phyloP scores from a whole-genome alignment of 2,113 vertebrate genomes.

The Xenopus laevis region DNA sequence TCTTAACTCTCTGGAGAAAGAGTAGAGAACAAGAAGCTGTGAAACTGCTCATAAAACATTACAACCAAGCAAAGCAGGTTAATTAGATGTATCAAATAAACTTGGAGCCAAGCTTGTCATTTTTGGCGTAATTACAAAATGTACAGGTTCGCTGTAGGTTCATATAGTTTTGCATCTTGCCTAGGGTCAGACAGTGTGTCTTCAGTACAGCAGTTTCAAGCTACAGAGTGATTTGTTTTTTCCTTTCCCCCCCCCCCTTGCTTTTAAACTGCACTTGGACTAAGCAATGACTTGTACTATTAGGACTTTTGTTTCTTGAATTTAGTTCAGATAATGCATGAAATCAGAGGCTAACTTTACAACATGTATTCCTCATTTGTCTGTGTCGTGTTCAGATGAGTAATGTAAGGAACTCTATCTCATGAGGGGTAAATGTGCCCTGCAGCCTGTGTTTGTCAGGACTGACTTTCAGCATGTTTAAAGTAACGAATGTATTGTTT shows the following conservation, averaged over 20 bases:
- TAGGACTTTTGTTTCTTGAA: not conserved
- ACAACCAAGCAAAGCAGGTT: constrained; percentile 9
- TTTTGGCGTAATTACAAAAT: constrained; percentile 3
- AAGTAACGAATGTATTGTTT: not conserved
- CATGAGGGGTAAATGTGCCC: not conserved
- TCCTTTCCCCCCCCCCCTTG: not conserved
- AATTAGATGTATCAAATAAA: constrained; percentile 15
- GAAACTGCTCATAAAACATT: constrained; percentile 15
- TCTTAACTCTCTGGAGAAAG: not conserved
- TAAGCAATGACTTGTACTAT: not conserved
- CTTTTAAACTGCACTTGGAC: not conserved
- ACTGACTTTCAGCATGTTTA: not conserved
- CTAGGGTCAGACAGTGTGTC: not conserved
- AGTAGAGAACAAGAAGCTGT: constrained; percentile 2
- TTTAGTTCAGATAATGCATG: not conserved
- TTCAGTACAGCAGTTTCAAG: not conserved
- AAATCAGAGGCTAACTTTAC: not conserved
- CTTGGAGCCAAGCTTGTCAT: constrained; percentile 2
- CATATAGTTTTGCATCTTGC: constrained; percentile 8
- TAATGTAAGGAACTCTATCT: not conserved
- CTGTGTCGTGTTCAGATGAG: not conserved
- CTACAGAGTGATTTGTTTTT: not conserved
- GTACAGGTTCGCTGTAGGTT: not conserved
- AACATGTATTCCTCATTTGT: not conserved
- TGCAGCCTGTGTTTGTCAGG: not conserved